Evolutionary conservation across 2,888 invertebrate species (phyloP).

Genomic region (Mythimna albipuncta): DNA sequence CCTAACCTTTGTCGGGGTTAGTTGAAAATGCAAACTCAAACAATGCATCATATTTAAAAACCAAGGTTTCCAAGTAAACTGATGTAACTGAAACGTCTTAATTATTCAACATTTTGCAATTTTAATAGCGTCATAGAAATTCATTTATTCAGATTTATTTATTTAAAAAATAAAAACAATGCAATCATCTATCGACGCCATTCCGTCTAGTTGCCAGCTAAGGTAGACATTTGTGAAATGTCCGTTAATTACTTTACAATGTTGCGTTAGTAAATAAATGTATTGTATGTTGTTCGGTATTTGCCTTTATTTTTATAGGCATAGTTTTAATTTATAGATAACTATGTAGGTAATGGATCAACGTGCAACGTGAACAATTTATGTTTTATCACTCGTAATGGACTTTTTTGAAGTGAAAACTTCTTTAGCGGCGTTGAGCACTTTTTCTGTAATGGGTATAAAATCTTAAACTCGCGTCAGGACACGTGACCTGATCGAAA

Average conservation of each 20-base stretch:
- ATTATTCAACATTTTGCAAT: constrained; percentile 58
- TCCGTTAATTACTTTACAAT: constrained; percentile 36
- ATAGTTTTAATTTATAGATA: constrained; percentile 27
- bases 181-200: constrained; percentile 47
- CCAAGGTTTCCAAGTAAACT: constrained; percentile 32
- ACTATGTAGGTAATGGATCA: constrained; percentile 34
- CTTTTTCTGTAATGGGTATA: too few species aligned
- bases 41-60: constrained; percentile 30
- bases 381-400: not conserved
- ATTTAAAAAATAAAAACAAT: constrained; percentile 32
- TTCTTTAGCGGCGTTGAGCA: too few species aligned
- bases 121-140: constrained; percentile 42
- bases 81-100: constrained; percentile 19
- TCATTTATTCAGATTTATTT: constrained; percentile 49
- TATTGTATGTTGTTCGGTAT: constrained; percentile 41
- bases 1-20: constrained; percentile 6
- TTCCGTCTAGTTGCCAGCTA: constrained; percentile 46
- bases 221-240: constrained; percentile 49
- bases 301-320: constrained; percentile 38
- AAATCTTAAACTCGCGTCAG: too few species aligned
- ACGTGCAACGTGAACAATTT: not conserved
- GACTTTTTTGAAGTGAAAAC: too few species aligned
- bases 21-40: constrained; percentile 29
- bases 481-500: too few species aligned
- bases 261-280: constrained; percentile 48